Evolutionary conservation across 2,888 invertebrate species (phyloP), one percentile per base, ranked within the genome.

Genomic region (Drosophila nr. perissopoda): DNA sequence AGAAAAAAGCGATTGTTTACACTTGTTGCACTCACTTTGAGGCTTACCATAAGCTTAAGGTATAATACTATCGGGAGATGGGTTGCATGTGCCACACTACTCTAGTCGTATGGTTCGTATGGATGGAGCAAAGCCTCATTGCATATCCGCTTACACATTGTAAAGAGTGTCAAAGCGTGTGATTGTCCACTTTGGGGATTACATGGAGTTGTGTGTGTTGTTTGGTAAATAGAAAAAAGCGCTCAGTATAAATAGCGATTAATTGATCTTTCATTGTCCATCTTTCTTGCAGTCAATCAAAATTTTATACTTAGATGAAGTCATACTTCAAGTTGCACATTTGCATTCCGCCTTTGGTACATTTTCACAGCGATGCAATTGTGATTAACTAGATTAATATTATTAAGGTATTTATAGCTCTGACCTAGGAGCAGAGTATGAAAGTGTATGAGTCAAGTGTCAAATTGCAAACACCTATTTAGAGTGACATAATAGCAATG

Each of bases 131-230:
- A 42, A 10, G 29, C 42, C 21, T 31, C 31, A 21, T 16, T 40
- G 31, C n/a, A 57, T 31, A 57, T 57, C 40, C 21, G 31, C 31
- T 57, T 57, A 57, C 16, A 16, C 27, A 40, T 27, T 29, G n/a
- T 38, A 0, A 25, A 45, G 45, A 45, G 45, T 16, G 25, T 25
- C 16, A 25, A 21, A 21, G 45, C 45, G 13, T 45, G 13, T 21
- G 45, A 45, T 45, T 45, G 45, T 45, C 45, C 8, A 40, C n/a
- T 38, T 56, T 38, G 27, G 18, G 27, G 16, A 54, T 56, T 56
- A 56, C 54, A 38, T 5, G 56, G 40, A 13, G 29, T 56, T n/a
- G 29, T 40, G 4, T 29, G 18, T 40, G 7, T 27, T 38, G 11
- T 38, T 25, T 38, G 1, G 8, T 36, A 25, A 21, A 5, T 27